Evolutionary conservation across 35 echinoderm and acorn worm species (phyloP), one percentile per base, ranked within the genome.

Genomic region (Apostichopus californicus): DNA sequence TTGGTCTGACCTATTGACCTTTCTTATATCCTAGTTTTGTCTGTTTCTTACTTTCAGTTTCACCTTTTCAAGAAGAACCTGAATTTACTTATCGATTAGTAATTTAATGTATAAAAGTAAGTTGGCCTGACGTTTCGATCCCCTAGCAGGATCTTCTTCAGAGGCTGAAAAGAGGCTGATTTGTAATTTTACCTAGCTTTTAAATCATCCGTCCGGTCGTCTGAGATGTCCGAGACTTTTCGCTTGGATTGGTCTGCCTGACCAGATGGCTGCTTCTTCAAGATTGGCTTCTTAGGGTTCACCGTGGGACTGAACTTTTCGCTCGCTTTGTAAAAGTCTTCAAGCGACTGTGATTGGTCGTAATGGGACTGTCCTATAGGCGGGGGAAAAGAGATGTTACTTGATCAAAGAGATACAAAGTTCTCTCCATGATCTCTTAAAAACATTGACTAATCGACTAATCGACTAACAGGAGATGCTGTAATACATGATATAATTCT

Each of bases 281-380:
- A 46, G 66, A 56, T 24, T 77, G 88, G 88, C 18, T 78, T 90
- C 68, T 9, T 90, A 8, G 66, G 64, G 55, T 56, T 54, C 73
- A 90, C 88, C 10, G 28, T 13, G 20, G 88, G 88, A 54, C 88
- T 90, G 56, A 90, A 90, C 53, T 90, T 90, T 61, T 90, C 88
- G 14, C n/a, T 90, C 13, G 26, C 73, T 90, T 77, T 8, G 10
- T 90, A 90, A 78, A 90, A 90, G 88, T 90, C 88, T 56, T 90
- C 73, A 1, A 90, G 56, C 5, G 52, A 56, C 59, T 87, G 86
- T 20, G 57, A 24, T 58, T 54, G 57, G 25, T n/a, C 86, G 57
- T 68, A 87, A 12, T 87, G 54, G 9, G 80, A 53, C 10, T 25
- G 55, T 3, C 53, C 80, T 83, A 5, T n/a, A 46, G 34, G 34